Evolutionary conservation across 2,797 vertebrate species (phyloP).

Genomic region (Manis crassicaudata): DNA sequence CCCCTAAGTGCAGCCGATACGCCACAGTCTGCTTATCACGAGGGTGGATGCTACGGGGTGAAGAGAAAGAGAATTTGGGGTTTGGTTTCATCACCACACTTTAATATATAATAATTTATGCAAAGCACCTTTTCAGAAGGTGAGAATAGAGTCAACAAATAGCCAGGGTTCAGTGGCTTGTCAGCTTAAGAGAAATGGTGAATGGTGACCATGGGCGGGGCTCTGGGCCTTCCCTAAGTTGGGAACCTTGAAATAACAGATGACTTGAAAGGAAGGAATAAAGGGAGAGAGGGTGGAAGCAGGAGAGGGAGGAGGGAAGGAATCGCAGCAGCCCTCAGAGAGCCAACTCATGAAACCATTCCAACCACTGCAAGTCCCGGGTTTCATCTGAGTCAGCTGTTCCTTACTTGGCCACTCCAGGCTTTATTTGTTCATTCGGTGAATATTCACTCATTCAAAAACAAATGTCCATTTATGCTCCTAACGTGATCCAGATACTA

Average conservation of each 20-base stretch:
- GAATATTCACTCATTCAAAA: background rate
- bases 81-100: background rate
- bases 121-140: background rate
- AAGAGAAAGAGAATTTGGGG: background rate
- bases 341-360: background rate
- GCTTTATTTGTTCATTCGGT: constrained; percentile 8
- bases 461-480: background rate
- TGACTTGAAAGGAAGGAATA: background rate
- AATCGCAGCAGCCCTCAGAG: background rate
- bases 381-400: background rate
- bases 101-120: background rate
- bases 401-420: background rate
- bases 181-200: background rate
- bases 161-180: background rate
- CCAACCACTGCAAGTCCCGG: background rate
- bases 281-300: background rate
- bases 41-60: constrained; percentile 91
- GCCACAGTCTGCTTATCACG: constrained; percentile 93
- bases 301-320: background rate
- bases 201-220: background rate
- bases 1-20: constrained; percentile 90
- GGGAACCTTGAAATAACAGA: background rate
- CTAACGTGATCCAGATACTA: background rate
- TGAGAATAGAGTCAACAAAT: background rate
- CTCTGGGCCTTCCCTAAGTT: background rate